phyloP scores from a whole-genome alignment of 2,888 invertebrate species.

The Melinopterus prodromus region DNA sequence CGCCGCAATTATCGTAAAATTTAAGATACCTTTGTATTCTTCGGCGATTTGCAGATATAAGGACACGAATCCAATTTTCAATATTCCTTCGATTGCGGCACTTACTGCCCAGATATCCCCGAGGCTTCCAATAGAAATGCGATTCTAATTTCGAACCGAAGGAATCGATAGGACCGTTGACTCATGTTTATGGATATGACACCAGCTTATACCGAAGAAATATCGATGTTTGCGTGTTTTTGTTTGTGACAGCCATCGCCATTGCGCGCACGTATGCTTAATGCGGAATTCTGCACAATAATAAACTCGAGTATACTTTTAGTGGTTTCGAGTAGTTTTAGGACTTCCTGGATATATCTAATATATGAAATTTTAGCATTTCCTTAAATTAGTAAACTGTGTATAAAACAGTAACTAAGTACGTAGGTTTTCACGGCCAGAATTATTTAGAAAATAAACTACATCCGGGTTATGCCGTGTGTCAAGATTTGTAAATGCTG shows the following conservation, averaged over 20 bases:
- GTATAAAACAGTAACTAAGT: no score
- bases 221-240: neutral
- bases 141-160: neutral
- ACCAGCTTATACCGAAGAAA: neutral
- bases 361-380: no score
- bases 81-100: slow-evolving; percentile 10
- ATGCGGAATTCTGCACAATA: neutral
- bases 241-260: neutral
- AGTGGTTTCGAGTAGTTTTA: neutral
- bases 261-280: neutral
- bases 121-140: neutral
- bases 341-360: no score
- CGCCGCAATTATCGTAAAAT: slow-evolving; percentile 20
- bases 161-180: neutral
- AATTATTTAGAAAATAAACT: no score
- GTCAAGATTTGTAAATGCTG: no score
- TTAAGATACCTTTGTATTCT: slow-evolving; percentile 21
- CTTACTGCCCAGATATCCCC: neutral
- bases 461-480: no score
- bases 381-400: no score
- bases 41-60: slow-evolving; percentile 12
- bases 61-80: slow-evolving; percentile 20
- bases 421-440: no score
- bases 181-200: slow-evolving; percentile 4
- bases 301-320: neutral